phyloP scores from a whole-genome alignment of 53 echinoderm and acorn worm species.

The Astropecten irregularis region DNA sequence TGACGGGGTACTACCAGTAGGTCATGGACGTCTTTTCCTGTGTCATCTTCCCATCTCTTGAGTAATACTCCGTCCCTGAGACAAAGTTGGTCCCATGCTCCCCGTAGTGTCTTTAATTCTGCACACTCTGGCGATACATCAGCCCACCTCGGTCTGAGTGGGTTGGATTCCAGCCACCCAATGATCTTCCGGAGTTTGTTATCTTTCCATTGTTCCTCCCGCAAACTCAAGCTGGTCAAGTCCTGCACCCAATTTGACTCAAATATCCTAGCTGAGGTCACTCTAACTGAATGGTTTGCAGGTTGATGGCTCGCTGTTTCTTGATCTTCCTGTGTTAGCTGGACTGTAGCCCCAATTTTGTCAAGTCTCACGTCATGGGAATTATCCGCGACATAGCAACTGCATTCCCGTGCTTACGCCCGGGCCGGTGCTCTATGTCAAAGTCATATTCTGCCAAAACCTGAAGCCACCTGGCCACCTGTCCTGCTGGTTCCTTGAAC shows the following conservation, averaged over 20 bases:
- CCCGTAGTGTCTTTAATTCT: background rate
- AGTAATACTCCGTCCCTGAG: background rate
- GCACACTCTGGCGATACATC: background rate
- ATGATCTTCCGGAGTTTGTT: background rate
- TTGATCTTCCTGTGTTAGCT: no score
- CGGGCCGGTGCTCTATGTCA: no score
- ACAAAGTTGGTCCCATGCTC: slow-evolving; percentile 24
- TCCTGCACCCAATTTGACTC: slow-evolving; percentile 8
- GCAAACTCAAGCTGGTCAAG: background rate
- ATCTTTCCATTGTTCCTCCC: background rate
- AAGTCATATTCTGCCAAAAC: slow-evolving; percentile 5
- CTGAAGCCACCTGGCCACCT: slow-evolving; percentile 37
- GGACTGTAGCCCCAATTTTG: no score
- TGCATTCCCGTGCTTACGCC: slow-evolving; percentile 5
- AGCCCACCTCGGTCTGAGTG: background rate
- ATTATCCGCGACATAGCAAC: slow-evolving; percentile 9
- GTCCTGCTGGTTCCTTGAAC: slow-evolving; percentile 15
- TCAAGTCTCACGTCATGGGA: background rate
- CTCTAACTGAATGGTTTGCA: no score
- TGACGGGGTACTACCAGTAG: background rate
- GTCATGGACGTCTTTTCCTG: background rate
- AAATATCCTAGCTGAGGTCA: no score
- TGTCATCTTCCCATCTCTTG: background rate
- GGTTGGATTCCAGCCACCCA: background rate
- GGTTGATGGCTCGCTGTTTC: no score